Percentiles rank a stretch among this genome's conserved stretches.
phyloP scores from a whole-genome alignment of 2,113 vertebrate species.

The Oceanodroma tethys region DNA sequence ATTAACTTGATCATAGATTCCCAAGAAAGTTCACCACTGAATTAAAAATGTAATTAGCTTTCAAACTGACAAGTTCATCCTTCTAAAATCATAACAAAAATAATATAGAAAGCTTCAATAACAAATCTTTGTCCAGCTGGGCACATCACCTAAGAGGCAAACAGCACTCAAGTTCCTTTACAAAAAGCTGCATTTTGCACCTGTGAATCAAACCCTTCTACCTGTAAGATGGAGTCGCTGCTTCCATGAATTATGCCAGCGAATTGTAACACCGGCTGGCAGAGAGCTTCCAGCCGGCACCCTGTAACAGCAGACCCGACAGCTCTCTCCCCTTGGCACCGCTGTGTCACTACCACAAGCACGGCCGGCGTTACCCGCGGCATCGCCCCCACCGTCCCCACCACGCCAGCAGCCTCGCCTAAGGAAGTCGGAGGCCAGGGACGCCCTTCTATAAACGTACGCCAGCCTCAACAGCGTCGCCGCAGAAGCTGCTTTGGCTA shows the following conservation, averaged over 20 bases:
- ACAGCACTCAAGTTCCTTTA: background rate
- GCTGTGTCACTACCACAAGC: background rate
- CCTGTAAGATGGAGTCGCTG: fast-evolving
- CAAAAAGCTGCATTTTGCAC: background rate
- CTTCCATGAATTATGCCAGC: background rate
- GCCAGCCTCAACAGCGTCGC: background rate
- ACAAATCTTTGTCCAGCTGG: background rate
- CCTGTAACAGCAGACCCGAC: background rate
- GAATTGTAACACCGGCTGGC: background rate
- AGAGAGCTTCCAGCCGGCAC: background rate
- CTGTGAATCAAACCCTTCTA: background rate
- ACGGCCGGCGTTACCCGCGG: fast-evolving
- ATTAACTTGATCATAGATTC: background rate
- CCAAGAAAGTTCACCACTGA: background rate
- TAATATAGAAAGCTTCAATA: background rate
- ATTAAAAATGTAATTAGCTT: background rate
- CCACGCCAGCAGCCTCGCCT: fast-evolving
- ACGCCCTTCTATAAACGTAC: background rate
- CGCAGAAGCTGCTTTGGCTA: background rate
- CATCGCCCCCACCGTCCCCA: background rate
- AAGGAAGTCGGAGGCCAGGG: background rate
- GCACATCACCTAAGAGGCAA: background rate
- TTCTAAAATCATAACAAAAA: background rate
- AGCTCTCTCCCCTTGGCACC: background rate
- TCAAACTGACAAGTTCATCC: background rate